Percentiles rank a stretch among this genome's conserved stretches.
Conservation (phyloP, 2,797 vertebrate genomes). For the Acipenser ruthenus region DNA sequence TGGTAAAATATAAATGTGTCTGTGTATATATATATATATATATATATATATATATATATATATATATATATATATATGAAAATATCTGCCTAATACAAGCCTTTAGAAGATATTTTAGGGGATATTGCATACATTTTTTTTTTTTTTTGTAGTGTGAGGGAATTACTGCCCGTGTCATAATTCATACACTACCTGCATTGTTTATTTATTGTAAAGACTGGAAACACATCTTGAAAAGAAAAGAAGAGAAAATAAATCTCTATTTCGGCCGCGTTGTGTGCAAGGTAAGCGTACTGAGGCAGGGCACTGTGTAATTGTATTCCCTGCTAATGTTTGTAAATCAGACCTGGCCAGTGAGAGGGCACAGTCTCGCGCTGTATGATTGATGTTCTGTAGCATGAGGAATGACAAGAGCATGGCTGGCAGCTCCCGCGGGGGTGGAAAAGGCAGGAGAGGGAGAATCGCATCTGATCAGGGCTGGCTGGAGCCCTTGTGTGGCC, state of each 20-base stretch:
- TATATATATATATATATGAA: no score
- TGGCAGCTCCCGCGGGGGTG: constrained; percentile 39
- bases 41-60: no score
- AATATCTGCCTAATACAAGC: no score
- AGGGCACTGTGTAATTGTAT: constrained; percentile 71
- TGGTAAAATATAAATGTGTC: no score
- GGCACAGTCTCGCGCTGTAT: constrained; percentile 66
- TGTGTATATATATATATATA: no score
- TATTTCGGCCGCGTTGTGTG: constrained; percentile 51
- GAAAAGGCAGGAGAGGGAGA: constrained; percentile 46
- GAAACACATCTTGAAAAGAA: no score
- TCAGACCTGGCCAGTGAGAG: constrained; percentile 71
- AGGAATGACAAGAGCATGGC: constrained; percentile 75
- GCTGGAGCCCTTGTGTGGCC: constrained; percentile 46
- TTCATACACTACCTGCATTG: no score
- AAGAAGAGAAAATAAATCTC: constrained; percentile 20
- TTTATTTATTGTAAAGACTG: no score
- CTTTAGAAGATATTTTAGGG: no score
- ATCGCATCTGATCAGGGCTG: constrained; percentile 54
- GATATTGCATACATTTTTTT: no score
- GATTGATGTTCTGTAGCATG: constrained; percentile 83
- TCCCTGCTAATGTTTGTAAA: constrained; percentile 87
- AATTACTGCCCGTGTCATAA: no score
- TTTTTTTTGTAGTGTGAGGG: no score
- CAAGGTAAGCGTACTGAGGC: constrained; percentile 46